Evolutionary conservation across 2,888 invertebrate species (phyloP), one percentile per base, ranked within the genome.

Genomic region (Tupiocoris notatus): DNA sequence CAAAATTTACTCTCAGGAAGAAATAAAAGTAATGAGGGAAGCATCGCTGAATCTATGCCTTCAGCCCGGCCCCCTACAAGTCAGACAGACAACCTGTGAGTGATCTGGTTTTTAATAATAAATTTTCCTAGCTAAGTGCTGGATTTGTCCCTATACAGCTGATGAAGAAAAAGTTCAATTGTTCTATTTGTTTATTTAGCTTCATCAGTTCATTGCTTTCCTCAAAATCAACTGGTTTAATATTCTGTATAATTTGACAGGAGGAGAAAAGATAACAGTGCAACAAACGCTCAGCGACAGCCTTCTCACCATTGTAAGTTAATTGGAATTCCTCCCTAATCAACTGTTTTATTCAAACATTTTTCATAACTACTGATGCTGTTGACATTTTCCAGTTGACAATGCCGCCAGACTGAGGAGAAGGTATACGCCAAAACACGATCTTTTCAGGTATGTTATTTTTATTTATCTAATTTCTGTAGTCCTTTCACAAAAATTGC

Each of bases 1-100:
- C 95, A 95, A 86, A 95, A 95, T 84, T 88, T 94, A 77, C 87
- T 95, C 63, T 93, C 92, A 58, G 89, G 90, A 74, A 88, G 85
- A 82, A 88, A 88, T 82, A 93, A 93, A 85, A 91, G 90, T 81
- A 91, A 90, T 82, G 91, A 91, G 81, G 89, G 87, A 75, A 79
- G 79, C 56, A 73, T 79, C n/a, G 79, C 77, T 22, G 79, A 79
- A n/a, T 65, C 75, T 1, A n/a, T 75, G 23, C 75, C 75, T 3
- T 24, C 65, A 22, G 64, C 75, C 9, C 64, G 75, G 65, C 75
- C 75, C 12, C 75, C 75, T 2, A 66, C 75, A 0, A 68, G 70
- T n/a, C 78, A 77, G 24, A 78, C 75, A 1, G 78, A 78, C 68
- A 78, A 78, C 70, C 64, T 78, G 78, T 78, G 23, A 61, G 78